Base-by-base conservation (phyloP, 1,140 invertebrate genomes). In the Calephelis virginiensis region DNA sequence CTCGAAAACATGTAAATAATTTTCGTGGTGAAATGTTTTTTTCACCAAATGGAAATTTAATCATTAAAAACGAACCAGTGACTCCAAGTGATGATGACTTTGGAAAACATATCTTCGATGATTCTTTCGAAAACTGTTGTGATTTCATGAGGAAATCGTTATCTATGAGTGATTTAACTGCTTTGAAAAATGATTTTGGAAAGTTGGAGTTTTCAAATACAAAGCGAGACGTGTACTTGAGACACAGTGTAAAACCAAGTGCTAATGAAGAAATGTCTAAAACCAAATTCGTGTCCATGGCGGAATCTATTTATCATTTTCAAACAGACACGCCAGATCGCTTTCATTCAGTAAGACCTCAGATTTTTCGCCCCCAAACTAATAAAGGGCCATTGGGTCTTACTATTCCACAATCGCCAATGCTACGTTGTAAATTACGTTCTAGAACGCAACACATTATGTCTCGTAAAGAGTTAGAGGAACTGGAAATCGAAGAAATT, bases 221-320 rank as follows among this genome's bases (percentile, higher is more conserved):
- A 48, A 71, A 66, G 28, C 71, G 80, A 64, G 75, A 78, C 62
- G 64, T 72, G 50, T 71, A 78, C 61, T 69, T 77, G 47, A 80
- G 76, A 72, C 76, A 80, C 59, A 73, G 70, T 59, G 56, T 59
- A 28, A 59, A 40, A 8, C 70, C 72, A 43, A 72, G 72, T 28
- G 71, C 70, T 50, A 69, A 71, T n/a, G 75, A 81, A 43, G 80
- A 82, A 49, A 67, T 86, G 17, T 85, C 84, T 0, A 85, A 70
- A 78, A 87, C 75, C 1, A 91, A 88, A 65, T 91, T 89, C 72
- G 86, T 91, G 0, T 91, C 89, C 7, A 85, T 89, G 81, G 86
- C 89, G 14, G 89, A 91, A 74, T 82, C 85, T 48, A 84, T 91
- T 48, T 91, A 89, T 66, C 89, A 85, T 67, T 91, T 74, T 69